These are phyloP conservation scores for Oostethus manadensis DNA, from an alignment of 2,113 vertebrate genomes.

Conservation along the genomic window DNA sequence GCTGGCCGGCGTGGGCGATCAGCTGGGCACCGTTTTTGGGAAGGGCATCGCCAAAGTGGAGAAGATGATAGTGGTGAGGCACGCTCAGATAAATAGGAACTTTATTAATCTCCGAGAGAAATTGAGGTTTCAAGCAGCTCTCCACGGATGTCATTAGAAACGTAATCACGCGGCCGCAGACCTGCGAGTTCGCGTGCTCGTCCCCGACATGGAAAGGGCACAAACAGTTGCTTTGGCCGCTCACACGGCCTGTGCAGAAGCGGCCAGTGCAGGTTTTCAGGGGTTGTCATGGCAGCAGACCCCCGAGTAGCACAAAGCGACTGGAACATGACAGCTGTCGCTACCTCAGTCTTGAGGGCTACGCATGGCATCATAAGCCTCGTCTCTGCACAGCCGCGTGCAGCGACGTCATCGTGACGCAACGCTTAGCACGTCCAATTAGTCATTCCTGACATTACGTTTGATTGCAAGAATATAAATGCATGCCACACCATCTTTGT, in stretches of 20 bases:
- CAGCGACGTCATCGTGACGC: too few species aligned
- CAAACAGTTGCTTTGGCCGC: neutral
- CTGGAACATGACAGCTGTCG: neutral
- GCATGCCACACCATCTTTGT: conserved; percentile 2
- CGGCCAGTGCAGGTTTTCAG: neutral
- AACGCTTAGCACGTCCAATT: neutral
- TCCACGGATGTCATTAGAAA: too few species aligned
- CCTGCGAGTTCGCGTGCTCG: too few species aligned
- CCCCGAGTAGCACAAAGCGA: neutral
- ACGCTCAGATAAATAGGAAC: too few species aligned
- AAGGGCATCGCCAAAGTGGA: conserved; percentile 96
- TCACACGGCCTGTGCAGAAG: neutral
- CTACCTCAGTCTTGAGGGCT: too few species aligned
- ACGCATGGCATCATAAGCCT: neutral
- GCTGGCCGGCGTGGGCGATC: conserved; percentile 95
- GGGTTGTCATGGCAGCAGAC: conserved; percentile 37
- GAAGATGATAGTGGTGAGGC: conserved; percentile 91
- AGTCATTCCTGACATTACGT: neutral
- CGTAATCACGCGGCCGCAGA: too few species aligned
- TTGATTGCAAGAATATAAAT: conserved; percentile 4
- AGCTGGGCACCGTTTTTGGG: conserved; percentile 95
- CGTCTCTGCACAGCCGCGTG: neutral
- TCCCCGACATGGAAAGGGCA: too few species aligned
- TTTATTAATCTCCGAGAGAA: too few species aligned
- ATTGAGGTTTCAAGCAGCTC: too few species aligned